Conservation (phyloP, 2,888 invertebrate species). For the Ichneumoninae sp. region DNA sequence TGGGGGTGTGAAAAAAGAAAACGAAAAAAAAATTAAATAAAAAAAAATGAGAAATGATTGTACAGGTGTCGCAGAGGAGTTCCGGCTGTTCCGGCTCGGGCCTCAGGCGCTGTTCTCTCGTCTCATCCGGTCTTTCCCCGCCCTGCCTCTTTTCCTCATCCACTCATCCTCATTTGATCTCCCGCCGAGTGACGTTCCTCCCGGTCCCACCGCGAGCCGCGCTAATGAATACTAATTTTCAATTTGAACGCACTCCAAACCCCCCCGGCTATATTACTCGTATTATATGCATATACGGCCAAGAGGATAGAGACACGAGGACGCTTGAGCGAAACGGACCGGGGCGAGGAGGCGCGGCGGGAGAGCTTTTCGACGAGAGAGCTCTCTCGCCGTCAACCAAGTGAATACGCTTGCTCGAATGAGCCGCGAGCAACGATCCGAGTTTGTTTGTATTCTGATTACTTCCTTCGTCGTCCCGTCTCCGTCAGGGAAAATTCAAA, state of each 20-base stretch:
- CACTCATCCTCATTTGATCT: constrained; percentile 60
- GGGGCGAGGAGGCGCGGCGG: neutral
- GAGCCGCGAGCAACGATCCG: constrained; percentile 2
- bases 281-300: neutral
- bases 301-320: neutral
- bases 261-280: constrained; percentile 25
- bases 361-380: neutral
- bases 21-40: neutral
- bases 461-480: neutral
- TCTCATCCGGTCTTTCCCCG: neutral
- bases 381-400: neutral
- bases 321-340: neutral
- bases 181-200: constrained; percentile 49
- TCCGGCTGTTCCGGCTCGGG: constrained; percentile 38
- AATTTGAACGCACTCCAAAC: constrained; percentile 60
- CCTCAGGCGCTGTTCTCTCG: constrained; percentile 53
- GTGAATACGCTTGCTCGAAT: constrained; percentile 2
- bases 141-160: constrained; percentile 43
- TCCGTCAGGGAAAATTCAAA: neutral
- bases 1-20: constrained; percentile 42
- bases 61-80: constrained; percentile 57
- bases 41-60: constrained; percentile 48
- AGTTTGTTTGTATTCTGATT: neutral
- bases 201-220: constrained; percentile 46
- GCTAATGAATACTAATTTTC: constrained; percentile 68